A percentile compares a stretch with the other conserved stretches of the same genome.
Evolutionary conservation across 2,113 vertebrate species (phyloP).

Genomic region (Laticauda laticaudata): DNA sequence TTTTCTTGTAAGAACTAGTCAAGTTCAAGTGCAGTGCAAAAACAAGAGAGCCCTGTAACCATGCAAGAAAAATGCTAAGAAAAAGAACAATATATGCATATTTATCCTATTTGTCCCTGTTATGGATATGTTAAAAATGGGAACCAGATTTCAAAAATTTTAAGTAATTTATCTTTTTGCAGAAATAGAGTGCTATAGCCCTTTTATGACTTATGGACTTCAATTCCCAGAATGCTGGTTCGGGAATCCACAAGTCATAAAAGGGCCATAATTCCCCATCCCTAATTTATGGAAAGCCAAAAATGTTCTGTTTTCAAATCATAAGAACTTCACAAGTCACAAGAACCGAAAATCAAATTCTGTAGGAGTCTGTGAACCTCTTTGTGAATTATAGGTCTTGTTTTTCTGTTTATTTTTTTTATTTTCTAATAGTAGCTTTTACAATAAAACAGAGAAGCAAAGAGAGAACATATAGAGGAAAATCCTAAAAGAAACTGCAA

Average conservation of each 20-base stretch:
- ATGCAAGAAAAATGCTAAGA: background rate
- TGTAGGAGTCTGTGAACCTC: background rate
- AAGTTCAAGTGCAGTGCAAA: background rate
- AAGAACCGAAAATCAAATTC: constrained; percentile 19
- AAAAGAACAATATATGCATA: background rate
- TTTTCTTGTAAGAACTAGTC: background rate
- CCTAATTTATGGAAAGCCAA: background rate
- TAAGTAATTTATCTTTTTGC: background rate
- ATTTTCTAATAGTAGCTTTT: background rate
- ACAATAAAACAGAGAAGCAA: background rate
- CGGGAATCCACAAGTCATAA: no score
- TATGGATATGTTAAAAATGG: background rate
- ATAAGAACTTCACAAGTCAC: background rate
- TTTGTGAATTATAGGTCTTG: constrained; percentile 12
- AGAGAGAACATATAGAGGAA: background rate
- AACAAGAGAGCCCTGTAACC: background rate
- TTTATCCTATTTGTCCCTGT: background rate
- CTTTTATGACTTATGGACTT: no score
- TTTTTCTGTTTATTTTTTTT: background rate
- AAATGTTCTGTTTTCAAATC: background rate
- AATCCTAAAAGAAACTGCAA: background rate
- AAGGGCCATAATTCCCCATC: no score
- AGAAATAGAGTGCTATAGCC: no score
- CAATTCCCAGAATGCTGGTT: no score
- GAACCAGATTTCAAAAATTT: background rate